Evolutionary conservation across 1,140 invertebrate genomes (phyloP).

Genomic region (Eupeodes corollae): DNA sequence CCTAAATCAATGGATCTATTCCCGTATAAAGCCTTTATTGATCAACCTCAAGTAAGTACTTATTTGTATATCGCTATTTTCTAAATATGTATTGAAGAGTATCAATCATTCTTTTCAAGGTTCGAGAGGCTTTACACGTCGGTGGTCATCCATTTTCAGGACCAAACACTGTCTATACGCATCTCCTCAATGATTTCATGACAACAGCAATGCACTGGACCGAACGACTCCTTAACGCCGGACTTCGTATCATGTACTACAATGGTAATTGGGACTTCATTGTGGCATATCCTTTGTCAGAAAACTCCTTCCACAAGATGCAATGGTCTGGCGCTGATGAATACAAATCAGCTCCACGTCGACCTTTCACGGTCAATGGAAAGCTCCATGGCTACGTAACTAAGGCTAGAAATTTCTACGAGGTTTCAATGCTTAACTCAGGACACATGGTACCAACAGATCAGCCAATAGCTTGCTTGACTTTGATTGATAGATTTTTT

Average conservation of each 20-base stretch:
- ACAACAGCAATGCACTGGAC: conserved; percentile 63
- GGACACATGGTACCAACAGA: conserved; percentile 58
- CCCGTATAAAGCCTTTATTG: neutral
- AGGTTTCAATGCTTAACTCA: conserved; percentile 51
- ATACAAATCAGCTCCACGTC: neutral
- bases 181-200: conserved; percentile 65
- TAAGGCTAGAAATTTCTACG: conserved; percentile 45
- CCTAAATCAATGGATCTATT: neutral
- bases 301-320: conserved; percentile 28
- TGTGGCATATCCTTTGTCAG: conserved; percentile 65
- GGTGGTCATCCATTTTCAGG: conserved; percentile 45
- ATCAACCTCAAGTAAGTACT: neutral
- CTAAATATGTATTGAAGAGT: conserved; percentile 16
- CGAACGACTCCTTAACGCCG: conserved; percentile 43
- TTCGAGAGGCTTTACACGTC: conserved; percentile 41
- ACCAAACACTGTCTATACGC: conserved; percentile 46
- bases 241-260: conserved; percentile 35
- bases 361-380: neutral
- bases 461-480: conserved; percentile 49
- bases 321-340: neutral
- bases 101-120: conserved; percentile 33
- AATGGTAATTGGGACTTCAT: conserved; percentile 80
- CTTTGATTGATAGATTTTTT: conserved; percentile 59
- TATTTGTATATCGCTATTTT: neutral
- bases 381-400: conserved; percentile 40